phyloP scores from a whole-genome alignment of 92 coral and sea anemone genomes.

The Bergia sp. region DNA sequence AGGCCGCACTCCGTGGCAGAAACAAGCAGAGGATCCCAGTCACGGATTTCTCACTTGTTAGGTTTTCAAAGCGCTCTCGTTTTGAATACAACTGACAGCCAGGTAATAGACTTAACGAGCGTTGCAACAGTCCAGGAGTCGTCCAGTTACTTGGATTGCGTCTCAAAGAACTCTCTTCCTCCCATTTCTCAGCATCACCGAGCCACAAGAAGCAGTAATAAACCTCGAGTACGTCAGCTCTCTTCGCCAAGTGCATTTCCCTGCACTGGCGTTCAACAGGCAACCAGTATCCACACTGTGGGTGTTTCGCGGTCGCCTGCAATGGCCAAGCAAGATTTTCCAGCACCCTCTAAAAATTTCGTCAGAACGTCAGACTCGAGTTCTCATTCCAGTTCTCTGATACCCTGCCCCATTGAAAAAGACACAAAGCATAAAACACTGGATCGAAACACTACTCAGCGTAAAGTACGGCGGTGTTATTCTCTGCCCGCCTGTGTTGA shows the following conservation, averaged over 20 bases:
- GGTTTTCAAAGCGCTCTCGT: background rate
- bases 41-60: background rate
- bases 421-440: background rate
- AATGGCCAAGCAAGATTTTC: background rate
- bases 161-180: background rate
- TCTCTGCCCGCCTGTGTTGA: background rate
- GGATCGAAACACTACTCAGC: background rate
- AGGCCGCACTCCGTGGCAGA: background rate
- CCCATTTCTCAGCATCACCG: background rate
- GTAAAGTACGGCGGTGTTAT: background rate
- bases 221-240: background rate
- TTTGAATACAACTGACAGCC: background rate
- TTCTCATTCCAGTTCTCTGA: background rate
- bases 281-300: background rate
- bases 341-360: background rate
- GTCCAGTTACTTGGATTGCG: background rate
- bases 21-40: background rate
- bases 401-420: background rate
- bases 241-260: background rate
- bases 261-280: background rate
- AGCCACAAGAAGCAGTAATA: background rate
- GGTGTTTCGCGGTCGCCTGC: background rate
- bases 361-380: background rate
- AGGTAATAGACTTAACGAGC: background rate
- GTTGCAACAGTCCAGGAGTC: background rate